Base-by-base conservation (phyloP, 2,113 vertebrate genomes). In the Sturnira hondurensis region DNA sequence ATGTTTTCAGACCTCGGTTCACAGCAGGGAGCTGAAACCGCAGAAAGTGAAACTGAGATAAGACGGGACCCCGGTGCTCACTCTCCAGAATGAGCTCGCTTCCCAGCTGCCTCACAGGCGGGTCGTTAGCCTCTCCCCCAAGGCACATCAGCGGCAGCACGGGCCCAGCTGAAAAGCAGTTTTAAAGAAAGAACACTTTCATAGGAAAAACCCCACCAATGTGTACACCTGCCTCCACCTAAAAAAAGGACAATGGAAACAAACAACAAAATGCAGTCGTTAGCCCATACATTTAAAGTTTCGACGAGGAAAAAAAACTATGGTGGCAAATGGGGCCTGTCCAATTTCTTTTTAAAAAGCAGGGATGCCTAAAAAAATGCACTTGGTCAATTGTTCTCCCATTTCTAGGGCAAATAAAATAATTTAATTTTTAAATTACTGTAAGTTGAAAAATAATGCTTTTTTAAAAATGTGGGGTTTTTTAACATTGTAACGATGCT, bases 391-490 rank as follows among this genome's bases (percentile, higher is more conserved):
- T 58, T 71, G 52, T 81, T 58, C 31, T 84, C 13, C 16, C 17
- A 41, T 41, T 95, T 83, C 67, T 90, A 50, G 93, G 38, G 22
- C 6, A 78, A n/a, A 26, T 36, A 76, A 89, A 41, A 65, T 6
- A 45, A 71, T 36, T 95, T 93, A 17, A 88, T 52, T 96, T 96
- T 95, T 93, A 73, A 50, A 68, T 84, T 67, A 81, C 19, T 92
- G 3, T 43, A 76, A 81, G 5, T 89, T 81, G 13, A 80, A 89
- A 91, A 91, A 89, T 19, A 71, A 58, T 83, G 28, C 28, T 63
- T 14, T 63, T 63, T 14, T 2, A 31, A 31, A 28, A 63, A 31
- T 63, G 28, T 31, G 12, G 26, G 56, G 26, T 12, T 31, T 61
- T 61, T 61, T 13, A 28, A 28, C 28, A 61, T 31, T 63, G 13